Base-by-base conservation (phyloP, 2,797 vertebrate genomes). In the Odontamblyopus lacepedii region DNA sequence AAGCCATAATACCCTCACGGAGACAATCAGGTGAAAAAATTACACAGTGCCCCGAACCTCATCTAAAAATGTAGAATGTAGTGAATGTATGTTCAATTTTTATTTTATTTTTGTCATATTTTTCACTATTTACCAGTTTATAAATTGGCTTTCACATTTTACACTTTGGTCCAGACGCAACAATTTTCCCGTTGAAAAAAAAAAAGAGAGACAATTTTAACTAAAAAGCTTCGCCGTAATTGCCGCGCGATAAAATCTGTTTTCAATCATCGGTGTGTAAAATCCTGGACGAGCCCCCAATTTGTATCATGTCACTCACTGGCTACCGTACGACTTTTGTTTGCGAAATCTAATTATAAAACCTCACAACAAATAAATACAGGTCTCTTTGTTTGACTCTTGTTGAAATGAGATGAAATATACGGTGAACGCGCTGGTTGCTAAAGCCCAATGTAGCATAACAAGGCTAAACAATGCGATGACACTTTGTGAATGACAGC, bases 311-410 rank as follows among this genome's bases (percentile, higher is more conserved):
- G 73, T 71, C 67, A 59, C 69, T 73, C 73, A 88, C 85, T 75
- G 81, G 78, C 78, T 73, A 16, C 75, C 19, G 41, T 75, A 67
- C 78, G 75, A 70, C 74, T 80, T 23, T 82, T 82, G 80, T 80
- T 76, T 82, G 71, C 77, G 75, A 87, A 62, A 73, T 78, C 76
- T 79, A 85, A 87, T 87, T 89, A 48, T 48, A 85, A 80, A 84
- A 77, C 79, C 75, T 27, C 78, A 29, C 38, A 79, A 75, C 74
- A 78, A 78, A 87, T 88, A 75, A 88, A 83, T 76, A 62, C 78
- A 60, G n/a, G 72, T 27, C 75, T 44, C 78, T 66, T 82, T 82
- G 77, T 85, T 73, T 61, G 51, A 61, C 19, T 59, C 70, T 56
- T 64, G 77, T 23, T 50, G 70, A 76, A 79, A 65, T 16, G 5